A percentile compares a stretch with the other conserved stretches of the same genome.
These are phyloP conservation scores for Scopus umbretta DNA, from an alignment of 2,113 vertebrate species.

Conservation along the genomic window DNA sequence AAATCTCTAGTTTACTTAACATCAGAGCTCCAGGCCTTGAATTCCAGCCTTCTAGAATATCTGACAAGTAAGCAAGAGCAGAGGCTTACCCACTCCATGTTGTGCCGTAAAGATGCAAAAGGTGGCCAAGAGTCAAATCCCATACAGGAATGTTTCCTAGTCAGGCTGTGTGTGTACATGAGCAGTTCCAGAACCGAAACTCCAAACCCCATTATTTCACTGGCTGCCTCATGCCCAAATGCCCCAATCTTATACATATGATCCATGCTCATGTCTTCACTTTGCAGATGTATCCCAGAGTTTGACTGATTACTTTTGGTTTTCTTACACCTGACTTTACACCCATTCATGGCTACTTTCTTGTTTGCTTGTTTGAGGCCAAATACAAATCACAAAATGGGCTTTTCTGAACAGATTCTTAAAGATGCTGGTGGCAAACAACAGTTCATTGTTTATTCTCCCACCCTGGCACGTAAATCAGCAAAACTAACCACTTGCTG, in stretches of 20 bases:
- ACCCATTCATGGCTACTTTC: background rate
- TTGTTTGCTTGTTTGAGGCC: background rate
- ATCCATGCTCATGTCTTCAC: background rate
- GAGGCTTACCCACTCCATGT: background rate
- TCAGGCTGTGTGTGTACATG: background rate
- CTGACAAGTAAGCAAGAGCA: background rate
- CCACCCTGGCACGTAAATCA: background rate
- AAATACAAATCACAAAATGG: background rate
- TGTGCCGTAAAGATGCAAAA: background rate
- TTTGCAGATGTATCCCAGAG: background rate
- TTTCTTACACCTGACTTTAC: background rate
- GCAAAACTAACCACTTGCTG: background rate
- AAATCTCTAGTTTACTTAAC: background rate
- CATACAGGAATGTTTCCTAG: background rate
- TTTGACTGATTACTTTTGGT: background rate
- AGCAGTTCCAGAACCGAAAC: background rate
- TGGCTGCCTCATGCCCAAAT: background rate
- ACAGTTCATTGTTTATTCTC: background rate
- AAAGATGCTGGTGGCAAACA: background rate
- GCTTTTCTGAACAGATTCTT: background rate
- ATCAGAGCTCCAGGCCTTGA: background rate
- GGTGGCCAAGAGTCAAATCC: background rate
- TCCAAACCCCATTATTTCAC: background rate
- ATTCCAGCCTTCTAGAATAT: background rate
- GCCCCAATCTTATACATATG: background rate